Percentiles rank a stretch among this genome's conserved stretches.
phyloP scores from a whole-genome alignment of 2,797 vertebrate genomes.

The Alcedo atthis region DNA sequence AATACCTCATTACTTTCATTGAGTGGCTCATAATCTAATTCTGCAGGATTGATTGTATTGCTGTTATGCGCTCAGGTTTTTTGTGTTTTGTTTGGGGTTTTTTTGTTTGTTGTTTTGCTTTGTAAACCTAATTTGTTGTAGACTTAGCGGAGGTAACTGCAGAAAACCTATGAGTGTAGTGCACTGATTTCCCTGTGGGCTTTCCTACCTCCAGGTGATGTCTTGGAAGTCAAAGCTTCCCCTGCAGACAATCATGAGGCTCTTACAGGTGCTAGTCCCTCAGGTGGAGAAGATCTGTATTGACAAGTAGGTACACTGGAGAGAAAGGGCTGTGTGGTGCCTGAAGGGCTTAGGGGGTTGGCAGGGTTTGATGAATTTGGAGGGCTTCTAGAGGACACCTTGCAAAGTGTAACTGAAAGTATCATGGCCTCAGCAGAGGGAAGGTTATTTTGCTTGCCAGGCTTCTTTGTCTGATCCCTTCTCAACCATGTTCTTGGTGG shows the following conservation, averaged over 20 bases:
- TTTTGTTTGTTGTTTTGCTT: too few species aligned
- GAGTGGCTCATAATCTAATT: background rate
- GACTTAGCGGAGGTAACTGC: background rate
- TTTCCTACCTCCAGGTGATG: constrained; percentile 80
- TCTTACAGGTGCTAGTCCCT: constrained; percentile 95
- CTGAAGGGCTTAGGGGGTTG: background rate
- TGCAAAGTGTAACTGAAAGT: background rate
- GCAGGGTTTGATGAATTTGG: background rate
- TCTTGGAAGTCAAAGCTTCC: constrained; percentile 98
- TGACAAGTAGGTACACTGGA: constrained; percentile 86
- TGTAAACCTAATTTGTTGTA: background rate
- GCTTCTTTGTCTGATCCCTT: background rate
- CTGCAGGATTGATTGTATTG: background rate
- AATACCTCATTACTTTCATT: background rate
- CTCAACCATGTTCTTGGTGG: background rate
- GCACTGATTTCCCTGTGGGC: background rate
- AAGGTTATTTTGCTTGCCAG: background rate
- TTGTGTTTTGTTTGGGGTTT: too few species aligned
- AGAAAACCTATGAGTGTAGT: background rate
- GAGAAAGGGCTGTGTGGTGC: background rate
- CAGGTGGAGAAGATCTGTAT: constrained; percentile 99
- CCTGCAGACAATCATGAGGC: constrained; percentile 96
- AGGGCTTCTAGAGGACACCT: background rate
- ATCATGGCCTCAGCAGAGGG: background rate
- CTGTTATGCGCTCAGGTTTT: background rate